Percentiles rank a stretch among this genome's conserved stretches.
Evolutionary conservation across 2,113 vertebrate genomes (phyloP).

Genomic region (Cyanoderma ruficeps): DNA sequence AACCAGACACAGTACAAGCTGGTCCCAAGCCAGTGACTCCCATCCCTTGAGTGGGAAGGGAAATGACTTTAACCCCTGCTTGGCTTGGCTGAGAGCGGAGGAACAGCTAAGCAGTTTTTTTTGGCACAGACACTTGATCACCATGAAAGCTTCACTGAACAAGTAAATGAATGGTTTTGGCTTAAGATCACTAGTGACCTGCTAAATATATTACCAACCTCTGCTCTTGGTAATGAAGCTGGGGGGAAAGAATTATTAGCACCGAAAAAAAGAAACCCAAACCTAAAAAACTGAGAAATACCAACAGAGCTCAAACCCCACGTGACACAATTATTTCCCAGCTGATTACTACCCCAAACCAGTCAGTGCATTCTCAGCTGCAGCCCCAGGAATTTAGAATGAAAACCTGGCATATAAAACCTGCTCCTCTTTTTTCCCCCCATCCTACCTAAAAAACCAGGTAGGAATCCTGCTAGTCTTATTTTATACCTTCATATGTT

Average conservation of each 20-base stretch:
- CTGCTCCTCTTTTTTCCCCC: background rate
- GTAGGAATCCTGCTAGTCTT: background rate
- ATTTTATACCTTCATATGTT: background rate
- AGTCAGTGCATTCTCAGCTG: background rate
- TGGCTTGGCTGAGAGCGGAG: background rate
- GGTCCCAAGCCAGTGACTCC: background rate
- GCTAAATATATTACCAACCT: background rate
- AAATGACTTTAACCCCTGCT: background rate
- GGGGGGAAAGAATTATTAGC: background rate
- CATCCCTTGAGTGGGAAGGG: background rate
- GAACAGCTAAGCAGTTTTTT: background rate
- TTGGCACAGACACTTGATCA: background rate
- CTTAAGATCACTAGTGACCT: background rate
- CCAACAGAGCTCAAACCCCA: background rate
- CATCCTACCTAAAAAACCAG: background rate
- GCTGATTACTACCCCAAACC: background rate
- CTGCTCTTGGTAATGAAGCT: background rate
- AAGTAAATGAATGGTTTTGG: background rate
- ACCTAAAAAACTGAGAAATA: background rate
- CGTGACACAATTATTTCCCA: background rate
- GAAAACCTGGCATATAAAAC: background rate
- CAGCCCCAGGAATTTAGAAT: background rate
- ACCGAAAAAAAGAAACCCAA: background rate
- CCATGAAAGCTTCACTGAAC: background rate
- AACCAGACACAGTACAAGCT: background rate